A percentile compares a stretch with the other conserved stretches of the same genome.
These are phyloP conservation scores for Irena cyanogastra DNA, from an alignment of 2,113 vertebrate genomes.

Conservation along the genomic window DNA sequence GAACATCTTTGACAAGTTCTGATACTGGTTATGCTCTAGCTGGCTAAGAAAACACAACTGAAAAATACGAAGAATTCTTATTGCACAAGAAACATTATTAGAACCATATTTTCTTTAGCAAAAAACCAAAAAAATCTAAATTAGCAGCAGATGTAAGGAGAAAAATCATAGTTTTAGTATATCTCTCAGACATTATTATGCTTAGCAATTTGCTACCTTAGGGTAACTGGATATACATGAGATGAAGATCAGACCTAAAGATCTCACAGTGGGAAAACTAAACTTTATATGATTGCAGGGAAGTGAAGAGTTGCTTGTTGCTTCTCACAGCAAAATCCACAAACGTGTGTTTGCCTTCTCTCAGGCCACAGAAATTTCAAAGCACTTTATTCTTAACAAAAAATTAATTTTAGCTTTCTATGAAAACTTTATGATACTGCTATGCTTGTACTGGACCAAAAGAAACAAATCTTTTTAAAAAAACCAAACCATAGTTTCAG, in stretches of 20 bases:
- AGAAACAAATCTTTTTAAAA: neutral
- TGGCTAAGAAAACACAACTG: neutral
- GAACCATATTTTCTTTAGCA: slow-evolving; percentile 3
- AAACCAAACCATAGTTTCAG: neutral
- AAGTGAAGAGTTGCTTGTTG: neutral
- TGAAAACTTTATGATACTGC: neutral
- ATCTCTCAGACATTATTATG: neutral
- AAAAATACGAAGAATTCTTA: neutral
- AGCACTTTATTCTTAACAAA: neutral
- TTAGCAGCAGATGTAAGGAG: neutral
- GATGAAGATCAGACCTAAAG: neutral
- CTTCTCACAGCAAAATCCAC: neutral
- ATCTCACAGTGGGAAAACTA: neutral
- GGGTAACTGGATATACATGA: neutral
- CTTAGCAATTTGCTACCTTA: neutral
- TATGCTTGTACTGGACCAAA: neutral
- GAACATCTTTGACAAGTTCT: slow-evolving; percentile 1
- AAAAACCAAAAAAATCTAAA: neutral
- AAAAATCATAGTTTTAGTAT: neutral
- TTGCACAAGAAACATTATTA: slow-evolving; percentile 25
- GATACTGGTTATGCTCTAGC: neutral
- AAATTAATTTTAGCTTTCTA: neutral
- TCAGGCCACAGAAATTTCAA: neutral
- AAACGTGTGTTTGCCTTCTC: neutral
- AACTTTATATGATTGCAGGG: neutral